Percentiles rank a stretch among this genome's conserved stretches.
These are phyloP conservation scores for Grammomys dolichurus DNA, from an alignment of 2,113 vertebrate species.

Conservation along the genomic window DNA sequence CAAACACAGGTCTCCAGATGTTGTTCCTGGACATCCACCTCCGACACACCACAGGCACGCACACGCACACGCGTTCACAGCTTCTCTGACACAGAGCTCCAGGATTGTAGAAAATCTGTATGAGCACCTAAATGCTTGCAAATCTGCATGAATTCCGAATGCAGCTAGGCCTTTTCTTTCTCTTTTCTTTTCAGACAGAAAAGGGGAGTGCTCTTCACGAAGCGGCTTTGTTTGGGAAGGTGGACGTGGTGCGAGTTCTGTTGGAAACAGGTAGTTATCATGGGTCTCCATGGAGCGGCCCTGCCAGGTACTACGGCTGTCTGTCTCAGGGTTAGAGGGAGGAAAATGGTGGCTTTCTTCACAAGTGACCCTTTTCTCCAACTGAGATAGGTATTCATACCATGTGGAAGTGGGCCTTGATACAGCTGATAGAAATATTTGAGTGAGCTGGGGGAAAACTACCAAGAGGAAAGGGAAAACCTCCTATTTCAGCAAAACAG, in stretches of 20 bases:
- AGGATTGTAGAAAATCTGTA: neutral
- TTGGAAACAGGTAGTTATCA: constrained; percentile 94
- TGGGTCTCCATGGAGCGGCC: neutral
- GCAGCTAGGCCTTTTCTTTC: neutral
- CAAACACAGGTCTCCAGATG: neutral
- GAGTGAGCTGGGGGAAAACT: constrained; percentile 15
- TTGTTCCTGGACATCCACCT: neutral
- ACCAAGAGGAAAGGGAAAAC: neutral
- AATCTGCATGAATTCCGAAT: constrained; percentile 21
- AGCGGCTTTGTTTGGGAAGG: constrained; percentile 97
- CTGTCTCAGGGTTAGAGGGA: constrained; percentile 22
- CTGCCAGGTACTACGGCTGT: neutral
- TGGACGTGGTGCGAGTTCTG: constrained; percentile 96
- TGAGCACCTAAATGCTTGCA: neutral
- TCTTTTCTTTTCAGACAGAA: constrained; percentile 91
- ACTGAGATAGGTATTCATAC: neutral
- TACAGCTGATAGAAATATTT: constrained; percentile 23
- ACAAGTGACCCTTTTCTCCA: neutral
- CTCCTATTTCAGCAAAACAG: neutral
- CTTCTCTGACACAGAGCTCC: neutral
- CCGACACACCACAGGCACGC: too few species aligned
- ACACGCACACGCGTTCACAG: too few species aligned
- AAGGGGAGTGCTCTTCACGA: constrained; percentile 98
- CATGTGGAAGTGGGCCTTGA: neutral
- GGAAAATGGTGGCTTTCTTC: constrained; percentile 3